Evolutionary conservation across 1,140 invertebrate genomes (phyloP).

Genomic region (Drosophila malerkotliana): DNA sequence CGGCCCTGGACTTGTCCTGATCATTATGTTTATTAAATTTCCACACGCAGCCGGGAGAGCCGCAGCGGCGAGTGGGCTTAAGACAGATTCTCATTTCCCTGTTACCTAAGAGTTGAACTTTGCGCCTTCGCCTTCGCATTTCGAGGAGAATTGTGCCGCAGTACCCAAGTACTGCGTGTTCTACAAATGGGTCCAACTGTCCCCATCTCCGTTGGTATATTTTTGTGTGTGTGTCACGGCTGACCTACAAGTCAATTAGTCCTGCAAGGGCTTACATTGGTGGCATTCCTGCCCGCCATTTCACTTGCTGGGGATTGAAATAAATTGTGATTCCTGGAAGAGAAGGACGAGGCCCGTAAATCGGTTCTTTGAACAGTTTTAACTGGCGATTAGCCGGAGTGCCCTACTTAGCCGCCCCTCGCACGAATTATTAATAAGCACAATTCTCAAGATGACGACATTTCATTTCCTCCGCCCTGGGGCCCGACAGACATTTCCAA

Average conservation of each 20-base stretch:
- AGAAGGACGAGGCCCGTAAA: not conserved
- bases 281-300: not conserved
- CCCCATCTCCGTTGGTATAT: constrained; percentile 57
- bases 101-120: constrained; percentile 25
- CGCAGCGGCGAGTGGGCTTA: not conserved
- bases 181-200: constrained; percentile 27
- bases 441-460: constrained; percentile 10
- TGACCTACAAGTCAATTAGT: constrained; percentile 53
- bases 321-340: constrained; percentile 12
- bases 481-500: constrained; percentile 3
- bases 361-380: constrained; percentile 19
- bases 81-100: constrained; percentile 37
- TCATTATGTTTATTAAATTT: constrained; percentile 76
- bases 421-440: not conserved
- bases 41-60: constrained; percentile 33
- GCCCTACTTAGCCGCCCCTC: not conserved
- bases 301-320: constrained; percentile 13
- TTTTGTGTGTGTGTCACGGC: not conserved
- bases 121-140: constrained; percentile 1
- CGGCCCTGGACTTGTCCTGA: constrained; percentile 27
- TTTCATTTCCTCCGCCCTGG: not conserved
- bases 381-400: constrained; percentile 7
- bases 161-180: constrained; percentile 19
- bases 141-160: constrained; percentile 16
- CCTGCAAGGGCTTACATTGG: constrained; percentile 16